Conservation (phyloP, 2,113 vertebrate genomes). For the Peromyscus polionotus region DNA sequence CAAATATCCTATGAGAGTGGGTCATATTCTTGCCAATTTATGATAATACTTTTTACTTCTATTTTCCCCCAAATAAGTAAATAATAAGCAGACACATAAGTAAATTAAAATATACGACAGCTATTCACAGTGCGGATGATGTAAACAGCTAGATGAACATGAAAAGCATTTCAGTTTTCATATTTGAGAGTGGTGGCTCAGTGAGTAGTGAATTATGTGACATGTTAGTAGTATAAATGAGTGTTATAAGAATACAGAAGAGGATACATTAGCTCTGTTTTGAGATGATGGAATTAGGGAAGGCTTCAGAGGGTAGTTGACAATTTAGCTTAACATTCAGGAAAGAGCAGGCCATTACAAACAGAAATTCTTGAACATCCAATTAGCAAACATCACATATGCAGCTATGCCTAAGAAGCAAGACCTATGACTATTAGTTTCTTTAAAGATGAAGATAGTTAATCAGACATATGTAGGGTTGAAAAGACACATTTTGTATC, state of each 20-base stretch:
- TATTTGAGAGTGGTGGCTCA: neutral
- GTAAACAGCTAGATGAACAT: constrained; percentile 1
- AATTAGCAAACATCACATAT: neutral
- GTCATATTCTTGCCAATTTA: neutral
- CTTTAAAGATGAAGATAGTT: neutral
- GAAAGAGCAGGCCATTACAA: neutral
- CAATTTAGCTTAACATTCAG: neutral
- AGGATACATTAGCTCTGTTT: neutral
- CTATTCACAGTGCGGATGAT: neutral
- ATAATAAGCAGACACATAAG: neutral
- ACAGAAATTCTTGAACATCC: neutral
- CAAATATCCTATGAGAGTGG: neutral
- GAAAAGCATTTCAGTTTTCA: neutral
- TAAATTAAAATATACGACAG: constrained; percentile 3
- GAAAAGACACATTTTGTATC: neutral
- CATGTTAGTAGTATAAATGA: neutral
- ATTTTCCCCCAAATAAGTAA: constrained; percentile 26
- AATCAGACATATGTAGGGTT: neutral
- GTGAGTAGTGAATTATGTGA: neutral
- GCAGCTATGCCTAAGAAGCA: neutral
- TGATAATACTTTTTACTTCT: neutral
- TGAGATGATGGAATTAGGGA: neutral
- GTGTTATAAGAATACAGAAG: neutral
- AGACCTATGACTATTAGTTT: neutral
- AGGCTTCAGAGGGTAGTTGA: neutral